phyloP scores from a whole-genome alignment of 2,888 invertebrate species.

The Thera britannica region DNA sequence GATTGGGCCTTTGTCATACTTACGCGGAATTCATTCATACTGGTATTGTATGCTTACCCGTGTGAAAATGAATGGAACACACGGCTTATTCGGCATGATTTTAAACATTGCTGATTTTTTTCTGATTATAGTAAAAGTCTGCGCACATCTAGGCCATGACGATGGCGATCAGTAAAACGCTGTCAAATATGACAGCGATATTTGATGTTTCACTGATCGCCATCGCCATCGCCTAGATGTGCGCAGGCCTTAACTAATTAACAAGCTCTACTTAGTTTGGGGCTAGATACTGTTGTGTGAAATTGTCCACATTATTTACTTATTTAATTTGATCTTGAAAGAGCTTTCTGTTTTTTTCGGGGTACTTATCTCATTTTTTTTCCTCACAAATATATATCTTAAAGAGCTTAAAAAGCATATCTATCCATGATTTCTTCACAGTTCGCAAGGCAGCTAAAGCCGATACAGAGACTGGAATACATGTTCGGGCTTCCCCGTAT shows the following conservation, averaged over 20 bases:
- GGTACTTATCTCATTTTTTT: too few relatives aligned
- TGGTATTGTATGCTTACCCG: slow-evolving; percentile 66
- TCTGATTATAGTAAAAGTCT: neutral
- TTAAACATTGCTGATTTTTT: slow-evolving; percentile 25
- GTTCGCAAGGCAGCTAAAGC: slow-evolving; percentile 18
- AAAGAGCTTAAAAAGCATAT: neutral
- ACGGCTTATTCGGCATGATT: slow-evolving; percentile 65
- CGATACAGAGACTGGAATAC: slow-evolving; percentile 42
- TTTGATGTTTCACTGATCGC: too few relatives aligned
- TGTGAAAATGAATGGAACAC: slow-evolving; percentile 82
- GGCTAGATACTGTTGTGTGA: too few relatives aligned
- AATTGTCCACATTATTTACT: too few relatives aligned
- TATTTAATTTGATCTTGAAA: too few relatives aligned
- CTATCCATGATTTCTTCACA: slow-evolving; percentile 22
- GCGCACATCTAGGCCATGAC: too few relatives aligned
- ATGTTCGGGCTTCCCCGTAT: slow-evolving; percentile 54
- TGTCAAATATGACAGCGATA: too few relatives aligned
- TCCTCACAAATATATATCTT: slow-evolving; percentile 9
- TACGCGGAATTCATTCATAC: slow-evolving; percentile 52
- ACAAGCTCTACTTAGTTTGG: too few relatives aligned
- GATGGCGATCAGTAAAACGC: too few relatives aligned
- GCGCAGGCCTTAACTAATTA: too few relatives aligned
- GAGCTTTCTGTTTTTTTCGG: too few relatives aligned
- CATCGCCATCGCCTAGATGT: too few relatives aligned
- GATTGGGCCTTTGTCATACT: slow-evolving; percentile 65